phyloP scores from a whole-genome alignment of 2,888 invertebrate species.

The Spodoptera exigua region DNA sequence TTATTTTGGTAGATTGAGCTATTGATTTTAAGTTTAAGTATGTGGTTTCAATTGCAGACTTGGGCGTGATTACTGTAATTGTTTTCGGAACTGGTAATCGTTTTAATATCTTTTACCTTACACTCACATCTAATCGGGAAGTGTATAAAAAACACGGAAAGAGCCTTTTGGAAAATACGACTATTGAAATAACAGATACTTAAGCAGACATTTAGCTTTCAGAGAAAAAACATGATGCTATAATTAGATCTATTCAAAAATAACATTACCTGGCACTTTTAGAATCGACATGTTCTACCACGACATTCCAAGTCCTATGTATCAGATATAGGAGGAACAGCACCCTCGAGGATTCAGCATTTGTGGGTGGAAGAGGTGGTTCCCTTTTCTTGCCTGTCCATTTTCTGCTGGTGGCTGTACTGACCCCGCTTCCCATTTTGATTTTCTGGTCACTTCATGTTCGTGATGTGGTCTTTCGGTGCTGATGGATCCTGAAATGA shows the following conservation, averaged over 20 bases:
- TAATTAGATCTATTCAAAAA: background rate
- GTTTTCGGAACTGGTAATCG: no score
- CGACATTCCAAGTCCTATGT: slow-evolving; percentile 92
- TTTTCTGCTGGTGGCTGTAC: slow-evolving; percentile 74
- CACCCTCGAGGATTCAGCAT: slow-evolving; percentile 89
- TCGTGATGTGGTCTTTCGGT: slow-evolving; percentile 33
- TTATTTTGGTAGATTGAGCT: no score
- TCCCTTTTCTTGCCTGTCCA: slow-evolving; percentile 67
- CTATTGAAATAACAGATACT: no score
- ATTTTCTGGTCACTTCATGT: slow-evolving; percentile 64
- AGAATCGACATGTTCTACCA: slow-evolving; percentile 90
- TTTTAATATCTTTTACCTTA: no score
- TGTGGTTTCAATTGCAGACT: no score
- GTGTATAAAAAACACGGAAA: no score
- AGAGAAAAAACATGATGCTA: no score
- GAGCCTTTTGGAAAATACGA: no score
- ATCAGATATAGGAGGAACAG: slow-evolving; percentile 91
- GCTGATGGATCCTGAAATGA: slow-evolving; percentile 46
- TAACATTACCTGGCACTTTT: slow-evolving; percentile 83
- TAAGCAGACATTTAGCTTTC: no score
- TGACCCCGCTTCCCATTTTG: slow-evolving; percentile 77
- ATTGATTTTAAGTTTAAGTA: no score
- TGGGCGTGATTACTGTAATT: no score
- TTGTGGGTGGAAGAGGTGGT: slow-evolving; percentile 73
- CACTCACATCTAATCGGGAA: no score